Evolutionary conservation across 2,113 vertebrate species (phyloP).

Genomic region (Leucosticte australis): DNA sequence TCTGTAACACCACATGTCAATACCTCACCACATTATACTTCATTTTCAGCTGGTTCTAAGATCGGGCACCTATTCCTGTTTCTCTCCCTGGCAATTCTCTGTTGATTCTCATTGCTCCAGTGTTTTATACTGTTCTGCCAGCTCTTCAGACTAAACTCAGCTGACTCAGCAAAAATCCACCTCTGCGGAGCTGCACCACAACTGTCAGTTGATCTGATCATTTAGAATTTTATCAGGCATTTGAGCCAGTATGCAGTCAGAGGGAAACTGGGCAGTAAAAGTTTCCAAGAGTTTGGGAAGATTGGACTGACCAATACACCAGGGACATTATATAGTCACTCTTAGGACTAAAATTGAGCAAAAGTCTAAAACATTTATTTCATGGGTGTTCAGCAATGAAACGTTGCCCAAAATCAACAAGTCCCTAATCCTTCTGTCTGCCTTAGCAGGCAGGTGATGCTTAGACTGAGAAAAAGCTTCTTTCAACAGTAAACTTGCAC

Average conservation of each 20-base stretch:
- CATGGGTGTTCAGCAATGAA: not conserved
- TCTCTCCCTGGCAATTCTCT: not conserved
- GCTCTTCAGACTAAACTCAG: not conserved
- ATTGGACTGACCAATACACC: not conserved
- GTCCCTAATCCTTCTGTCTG: not conserved
- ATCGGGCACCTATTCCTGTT: not conserved
- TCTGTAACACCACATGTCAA: not conserved
- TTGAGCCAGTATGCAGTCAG: not conserved
- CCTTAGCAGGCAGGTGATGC: not conserved
- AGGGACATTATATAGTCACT: not conserved
- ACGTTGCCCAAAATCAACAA: not conserved
- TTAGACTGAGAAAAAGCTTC: not conserved
- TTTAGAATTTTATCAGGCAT: not conserved
- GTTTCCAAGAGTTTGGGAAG: not conserved
- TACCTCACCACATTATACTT: not conserved
- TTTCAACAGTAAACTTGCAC: not conserved
- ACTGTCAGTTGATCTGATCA: not conserved
- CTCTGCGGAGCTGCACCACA: not conserved
- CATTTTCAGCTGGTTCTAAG: not conserved
- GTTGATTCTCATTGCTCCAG: not conserved
- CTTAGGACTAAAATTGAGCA: not conserved
- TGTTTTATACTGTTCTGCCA: not conserved
- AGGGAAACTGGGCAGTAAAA: not conserved
- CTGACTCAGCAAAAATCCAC: not conserved
- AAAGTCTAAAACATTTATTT: not conserved